Base-by-base conservation (phyloP, 1,140 invertebrate species). In the Drosophila micromelanica region DNA sequence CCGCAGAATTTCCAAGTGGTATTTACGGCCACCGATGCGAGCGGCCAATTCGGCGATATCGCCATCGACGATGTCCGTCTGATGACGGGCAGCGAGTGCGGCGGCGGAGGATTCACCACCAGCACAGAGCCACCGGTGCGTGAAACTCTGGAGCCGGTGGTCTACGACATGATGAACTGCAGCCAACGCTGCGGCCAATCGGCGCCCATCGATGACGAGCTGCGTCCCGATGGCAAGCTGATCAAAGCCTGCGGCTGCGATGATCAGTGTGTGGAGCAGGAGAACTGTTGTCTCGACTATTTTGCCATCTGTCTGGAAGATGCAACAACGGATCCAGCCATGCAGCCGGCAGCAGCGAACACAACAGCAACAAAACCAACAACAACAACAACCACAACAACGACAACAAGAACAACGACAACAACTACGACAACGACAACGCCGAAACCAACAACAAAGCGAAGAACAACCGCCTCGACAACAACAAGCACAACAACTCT, bases 41-140 rank as follows among this genome's bases (percentile, higher is more conserved):
- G 8, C 0, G 3, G 30, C 0, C 38, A 40, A 0, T 76, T 92
- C 15, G 87, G 87, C 0, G 91, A 92, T 48, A 91, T 92, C 12
- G 91, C 91, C 52, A 85, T 92, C 52, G 91, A 92, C 12, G 91
- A 92, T 70, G 84, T 92, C 0, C 73, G 78, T 9, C 54, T 92
- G 30, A 72, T 92, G 57, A 81, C 78, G 6, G 90, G 90, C 27
- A 73, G 52, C 2, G 86, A 82, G 1, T 91, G 90, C 48, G 62
- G 69, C 5, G 13, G 23, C n/a, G 13, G 40, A n/a, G 64, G 23
- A 0, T 40, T 15, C 12, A 76, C 51, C 6, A 86, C 72, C 23
- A 87, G 62, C 6, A 69, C 57, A 3, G 74, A 75, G 38, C 51
- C n/a, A 32, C 38, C 61, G 1, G n/a, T 42, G 0, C n/a, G 4